phyloP scores from a whole-genome alignment of 2,797 vertebrate genomes.

The Petrocephalus sullivani region DNA sequence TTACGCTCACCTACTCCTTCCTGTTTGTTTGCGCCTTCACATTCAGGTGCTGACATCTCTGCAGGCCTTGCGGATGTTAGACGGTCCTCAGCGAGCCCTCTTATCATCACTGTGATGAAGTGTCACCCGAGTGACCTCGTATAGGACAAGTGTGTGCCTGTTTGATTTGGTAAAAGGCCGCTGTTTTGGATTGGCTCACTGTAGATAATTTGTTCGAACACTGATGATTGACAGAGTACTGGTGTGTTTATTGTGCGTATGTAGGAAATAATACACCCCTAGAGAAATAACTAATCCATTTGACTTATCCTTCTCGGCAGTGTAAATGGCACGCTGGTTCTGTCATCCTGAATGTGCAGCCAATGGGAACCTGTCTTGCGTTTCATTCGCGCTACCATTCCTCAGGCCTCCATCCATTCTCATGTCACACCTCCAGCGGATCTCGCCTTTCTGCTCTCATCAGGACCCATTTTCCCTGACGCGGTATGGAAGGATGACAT shows the following conservation, averaged over 20 bases:
- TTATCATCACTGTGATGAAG: background rate
- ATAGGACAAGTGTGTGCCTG: background rate
- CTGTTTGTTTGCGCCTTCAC: conserved; percentile 8
- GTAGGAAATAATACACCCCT: background rate
- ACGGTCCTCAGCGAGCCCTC: background rate
- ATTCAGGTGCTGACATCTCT: background rate
- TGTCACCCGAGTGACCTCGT: background rate
- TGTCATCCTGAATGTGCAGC: background rate
- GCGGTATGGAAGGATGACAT: background rate
- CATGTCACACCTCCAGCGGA: background rate
- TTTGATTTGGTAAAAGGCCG: background rate
- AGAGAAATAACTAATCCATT: background rate
- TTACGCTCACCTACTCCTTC: conserved; percentile 25
- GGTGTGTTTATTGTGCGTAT: background rate
- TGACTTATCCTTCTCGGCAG: background rate
- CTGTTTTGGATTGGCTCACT: background rate
- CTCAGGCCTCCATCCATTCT: background rate
- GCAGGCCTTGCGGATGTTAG: background rate
- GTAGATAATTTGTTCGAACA: background rate
- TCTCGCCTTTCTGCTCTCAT: background rate
- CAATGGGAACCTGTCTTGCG: background rate
- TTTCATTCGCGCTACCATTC: background rate
- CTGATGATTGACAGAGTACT: background rate
- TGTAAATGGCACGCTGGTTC: background rate
- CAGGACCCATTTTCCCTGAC: background rate